Evolutionary conservation across 2,888 invertebrate genomes (phyloP).

Genomic region (Trissolcus brochymenae): DNA sequence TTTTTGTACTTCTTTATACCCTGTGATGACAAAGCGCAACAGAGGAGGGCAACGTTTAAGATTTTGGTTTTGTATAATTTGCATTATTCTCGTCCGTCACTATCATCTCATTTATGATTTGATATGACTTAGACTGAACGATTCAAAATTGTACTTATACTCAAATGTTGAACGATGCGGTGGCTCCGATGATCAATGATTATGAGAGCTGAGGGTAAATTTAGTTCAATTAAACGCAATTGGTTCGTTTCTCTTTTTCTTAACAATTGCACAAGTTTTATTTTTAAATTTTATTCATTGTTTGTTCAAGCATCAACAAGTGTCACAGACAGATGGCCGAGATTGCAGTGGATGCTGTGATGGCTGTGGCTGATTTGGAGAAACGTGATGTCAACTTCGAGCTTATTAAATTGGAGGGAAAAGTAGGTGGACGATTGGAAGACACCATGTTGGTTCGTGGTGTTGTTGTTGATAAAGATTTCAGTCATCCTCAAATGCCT

Average conservation of each 20-base stretch:
- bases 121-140: not conserved
- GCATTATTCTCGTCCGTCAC: not conserved
- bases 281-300: not conserved
- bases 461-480: conserved; percentile 98
- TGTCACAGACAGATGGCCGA: conserved; percentile 98
- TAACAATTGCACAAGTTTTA: not conserved
- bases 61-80: conserved; percentile 13
- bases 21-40: conserved; percentile 70
- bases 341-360: conserved; percentile 97
- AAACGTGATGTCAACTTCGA: conserved; percentile 99
- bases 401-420: conserved; percentile 98
- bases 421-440: conserved; percentile 97
- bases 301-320: conserved; percentile 86
- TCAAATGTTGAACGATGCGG: conserved; percentile 46
- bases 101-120: not conserved
- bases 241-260: too few species aligned
- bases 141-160: not conserved
- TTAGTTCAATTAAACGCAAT: too few species aligned
- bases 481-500: conserved; percentile 99
- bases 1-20: too few species aligned
- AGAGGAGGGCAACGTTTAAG: conserved; percentile 65
- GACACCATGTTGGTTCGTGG: conserved; percentile 97
- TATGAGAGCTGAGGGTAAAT: conserved; percentile 73
- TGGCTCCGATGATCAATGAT: conserved; percentile 73
- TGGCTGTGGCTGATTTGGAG: conserved; percentile 96